phyloP scores from a whole-genome alignment of 2,797 vertebrate species.

The Paratrypauchen microcephalus region DNA sequence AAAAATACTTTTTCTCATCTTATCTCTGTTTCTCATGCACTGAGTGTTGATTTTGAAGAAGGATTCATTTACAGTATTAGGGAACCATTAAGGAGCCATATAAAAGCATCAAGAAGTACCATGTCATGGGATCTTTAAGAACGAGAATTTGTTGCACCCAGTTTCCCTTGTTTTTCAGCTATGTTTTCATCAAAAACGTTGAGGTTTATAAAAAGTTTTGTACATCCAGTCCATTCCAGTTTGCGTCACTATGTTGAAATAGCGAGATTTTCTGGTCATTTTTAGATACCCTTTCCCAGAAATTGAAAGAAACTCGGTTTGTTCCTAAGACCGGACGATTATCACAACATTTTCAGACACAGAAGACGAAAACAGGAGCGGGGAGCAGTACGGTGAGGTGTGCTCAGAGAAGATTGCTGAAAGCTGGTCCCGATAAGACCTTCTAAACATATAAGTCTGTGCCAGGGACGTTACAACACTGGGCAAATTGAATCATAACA shows the following conservation, averaged over 20 bases:
- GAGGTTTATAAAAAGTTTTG: neutral
- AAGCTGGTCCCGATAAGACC: slow-evolving; percentile 67
- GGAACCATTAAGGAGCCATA: no score
- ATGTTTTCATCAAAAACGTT: neutral
- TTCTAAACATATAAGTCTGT: slow-evolving; percentile 53
- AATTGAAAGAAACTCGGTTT: slow-evolving; percentile 17
- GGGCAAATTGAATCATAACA: slow-evolving; percentile 65
- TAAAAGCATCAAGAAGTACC: no score
- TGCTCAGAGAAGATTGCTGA: slow-evolving; percentile 54
- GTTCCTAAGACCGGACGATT: slow-evolving; percentile 48
- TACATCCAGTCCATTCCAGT: neutral
- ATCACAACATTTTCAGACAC: slow-evolving; percentile 55
- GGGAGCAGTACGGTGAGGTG: slow-evolving; percentile 44
- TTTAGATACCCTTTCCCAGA: slow-evolving; percentile 1
- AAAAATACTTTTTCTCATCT: no score
- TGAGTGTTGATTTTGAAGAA: no score
- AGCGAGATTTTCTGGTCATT: slow-evolving; percentile 20
- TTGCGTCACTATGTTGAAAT: neutral
- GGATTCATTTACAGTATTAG: no score
- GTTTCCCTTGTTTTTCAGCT: neutral
- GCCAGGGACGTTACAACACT: slow-evolving; percentile 50
- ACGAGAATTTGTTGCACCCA: neutral
- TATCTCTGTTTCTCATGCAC: no score
- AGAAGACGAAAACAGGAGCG: slow-evolving; percentile 50
- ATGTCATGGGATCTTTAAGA: no score